Base-by-base conservation (phyloP, 2,888 invertebrate species). In the Clistopyga incitator region DNA sequence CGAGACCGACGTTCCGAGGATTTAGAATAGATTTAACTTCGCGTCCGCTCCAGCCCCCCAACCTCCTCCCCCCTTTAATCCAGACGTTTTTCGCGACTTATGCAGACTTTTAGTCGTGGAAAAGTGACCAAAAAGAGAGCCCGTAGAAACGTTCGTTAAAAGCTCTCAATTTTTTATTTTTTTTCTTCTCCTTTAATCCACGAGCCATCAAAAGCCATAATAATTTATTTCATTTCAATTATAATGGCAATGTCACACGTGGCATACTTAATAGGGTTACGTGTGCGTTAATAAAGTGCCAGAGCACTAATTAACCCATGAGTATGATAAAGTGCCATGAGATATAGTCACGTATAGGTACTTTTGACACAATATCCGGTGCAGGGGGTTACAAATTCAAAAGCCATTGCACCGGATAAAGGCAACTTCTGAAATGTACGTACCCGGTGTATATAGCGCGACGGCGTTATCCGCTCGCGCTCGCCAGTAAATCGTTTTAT, bases 401-500 rank as follows among this genome's bases (percentile, higher is more conserved):
- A 75, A 71, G 81, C 74, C 65, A 81, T 68, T 72, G 54, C 20
- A 45, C 64, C 70, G 84, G 75, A 81, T 84, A 81, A 78, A 84
- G 81, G 81, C 81, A 81, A 81, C 74, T 78, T 78, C 70, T 75
- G 84, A 52, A 84, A 78, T 84, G 38, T 64, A 64, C 6, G 64
- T 64, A 64, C 18, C 6, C 42, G n/a, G n/a, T n/a, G 38, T 70
- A 74, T 52, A 74, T 42, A 70, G 18, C 10, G 50, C 50, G 61
- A 89, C 86, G 86, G 85, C 87, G 88, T 90, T 91, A 90, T 91
- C 89, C 88, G 87, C 86, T 88, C 86, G 88, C 85, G 86, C 85
- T 82, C 86, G 86, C 85, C 89, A 86, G 89, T 91, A 91, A 91
- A 91, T 91, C 90, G 90, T 90, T 90, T 89, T 90, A 90, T 91